Conservation (phyloP, 2,797 vertebrate species). For the Halcyon chelicuti region DNA sequence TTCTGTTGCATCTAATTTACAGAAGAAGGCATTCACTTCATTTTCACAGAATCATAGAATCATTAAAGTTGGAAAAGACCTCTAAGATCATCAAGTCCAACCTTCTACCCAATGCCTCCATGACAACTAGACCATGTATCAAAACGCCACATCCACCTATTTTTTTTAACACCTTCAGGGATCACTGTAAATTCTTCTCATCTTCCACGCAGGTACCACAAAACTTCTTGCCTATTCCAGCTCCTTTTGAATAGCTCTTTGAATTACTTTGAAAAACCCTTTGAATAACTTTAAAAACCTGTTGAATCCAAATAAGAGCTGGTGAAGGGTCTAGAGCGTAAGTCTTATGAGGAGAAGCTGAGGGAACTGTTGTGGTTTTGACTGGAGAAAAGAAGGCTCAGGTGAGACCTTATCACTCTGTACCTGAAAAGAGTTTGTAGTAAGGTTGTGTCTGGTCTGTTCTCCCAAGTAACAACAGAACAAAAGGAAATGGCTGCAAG, state of each 20-base stretch:
- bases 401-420: no score
- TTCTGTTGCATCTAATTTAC: background rate
- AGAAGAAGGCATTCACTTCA: background rate
- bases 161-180: no score
- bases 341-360: background rate
- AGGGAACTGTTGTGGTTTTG: no score
- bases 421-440: background rate
- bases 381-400: no score
- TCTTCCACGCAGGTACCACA: background rate
- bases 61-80: no score
- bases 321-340: background rate
- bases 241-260: background rate
- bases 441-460: fast-evolving
- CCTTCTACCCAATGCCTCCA: no score
- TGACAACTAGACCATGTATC: no score
- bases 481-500: background rate
- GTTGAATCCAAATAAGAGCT: background rate
- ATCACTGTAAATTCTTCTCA: background rate
- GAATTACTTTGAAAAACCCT: background rate
- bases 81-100: no score
- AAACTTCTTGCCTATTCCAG: background rate
- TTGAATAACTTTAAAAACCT: background rate
- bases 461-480: background rate
- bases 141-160: no score
- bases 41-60: background rate